Evolutionary conservation across 1,140 invertebrate species (phyloP), one percentile per base, ranked within the genome.

Genomic region (Venturia canescens): DNA sequence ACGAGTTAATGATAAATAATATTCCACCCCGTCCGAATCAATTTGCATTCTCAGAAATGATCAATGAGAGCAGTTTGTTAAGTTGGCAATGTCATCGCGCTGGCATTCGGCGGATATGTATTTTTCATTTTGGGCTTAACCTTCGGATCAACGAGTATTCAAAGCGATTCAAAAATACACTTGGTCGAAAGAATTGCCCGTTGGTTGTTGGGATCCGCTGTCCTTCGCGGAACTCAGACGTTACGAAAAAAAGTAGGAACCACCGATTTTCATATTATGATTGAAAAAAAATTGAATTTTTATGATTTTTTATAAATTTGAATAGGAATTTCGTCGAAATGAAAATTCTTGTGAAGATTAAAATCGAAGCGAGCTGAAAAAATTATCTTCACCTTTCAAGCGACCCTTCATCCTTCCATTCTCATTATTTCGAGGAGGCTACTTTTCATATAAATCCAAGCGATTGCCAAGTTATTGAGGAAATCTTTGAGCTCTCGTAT

Each of bases 11-110:
- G 74, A 76, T 76, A 63, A 76, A 76, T 76, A 76, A 57, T 57
- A 63, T 63, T 23, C 38, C 23, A 66, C 31, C 16, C 57, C 31
- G 53, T 66, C 75, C n/a, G 18, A 60, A 77, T 77, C 66, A 44
- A 66, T 77, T 63, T 63, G 29, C 29, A 63, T 77, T 66, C 75
- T 77, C 6, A 76, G 74, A 76, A 76, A 76, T 76, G 53, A 76
- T 76, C 74, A 63, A 76, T 76, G 74, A 29, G 29, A 76, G 74
- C 60, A 53, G 27, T 11, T 57, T 23, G 23, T 76, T 26, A 53
- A 76, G 53, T 76, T 63, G 74, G 26, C 53, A 76, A 76, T 76
- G 44, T 34, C 23, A 76, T 76, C 74, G 0, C 27, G 50, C 11
- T 5, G 60, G 9, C 23, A 66, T 63, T 29, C 74, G 29, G 63